phyloP scores from a whole-genome alignment of 2,113 vertebrate species.

The Bos indicus region DNA sequence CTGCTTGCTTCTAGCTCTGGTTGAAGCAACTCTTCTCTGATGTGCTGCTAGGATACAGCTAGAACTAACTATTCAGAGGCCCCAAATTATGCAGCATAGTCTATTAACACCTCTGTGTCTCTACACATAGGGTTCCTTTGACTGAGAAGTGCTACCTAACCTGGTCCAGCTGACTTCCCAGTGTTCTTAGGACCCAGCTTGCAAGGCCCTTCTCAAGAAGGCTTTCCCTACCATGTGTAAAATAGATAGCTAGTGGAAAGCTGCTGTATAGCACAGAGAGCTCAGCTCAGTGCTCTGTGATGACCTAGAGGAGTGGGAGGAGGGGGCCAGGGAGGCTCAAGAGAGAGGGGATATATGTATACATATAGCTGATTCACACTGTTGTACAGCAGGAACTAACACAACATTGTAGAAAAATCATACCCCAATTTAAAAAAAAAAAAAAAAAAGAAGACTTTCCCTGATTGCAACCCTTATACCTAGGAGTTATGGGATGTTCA shows the following conservation, averaged over 20 bases:
- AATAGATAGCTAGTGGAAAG: neutral
- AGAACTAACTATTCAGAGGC: neutral
- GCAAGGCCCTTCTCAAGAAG: neutral
- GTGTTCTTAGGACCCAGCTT: neutral
- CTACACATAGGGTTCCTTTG: neutral
- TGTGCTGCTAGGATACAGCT: neutral
- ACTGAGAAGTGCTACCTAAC: neutral
- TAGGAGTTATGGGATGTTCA: neutral
- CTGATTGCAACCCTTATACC: neutral
- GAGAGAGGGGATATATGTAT: neutral
- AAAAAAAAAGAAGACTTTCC: neutral
- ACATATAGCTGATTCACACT: neutral
- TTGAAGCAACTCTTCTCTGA: neutral
- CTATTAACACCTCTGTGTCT: neutral
- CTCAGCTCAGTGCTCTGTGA: neutral
- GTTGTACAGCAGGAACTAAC: neutral
- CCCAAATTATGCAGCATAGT: neutral
- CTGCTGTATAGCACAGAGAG: neutral
- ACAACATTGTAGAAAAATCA: neutral
- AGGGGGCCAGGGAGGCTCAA: neutral
- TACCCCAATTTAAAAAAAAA: neutral
- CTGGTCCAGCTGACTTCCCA: neutral
- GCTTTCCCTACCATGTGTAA: neutral
- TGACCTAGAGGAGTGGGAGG: neutral
- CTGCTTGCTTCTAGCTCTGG: neutral